phyloP scores from a whole-genome alignment of 92 coral and sea anemone genomes.

The Metridium senile region DNA sequence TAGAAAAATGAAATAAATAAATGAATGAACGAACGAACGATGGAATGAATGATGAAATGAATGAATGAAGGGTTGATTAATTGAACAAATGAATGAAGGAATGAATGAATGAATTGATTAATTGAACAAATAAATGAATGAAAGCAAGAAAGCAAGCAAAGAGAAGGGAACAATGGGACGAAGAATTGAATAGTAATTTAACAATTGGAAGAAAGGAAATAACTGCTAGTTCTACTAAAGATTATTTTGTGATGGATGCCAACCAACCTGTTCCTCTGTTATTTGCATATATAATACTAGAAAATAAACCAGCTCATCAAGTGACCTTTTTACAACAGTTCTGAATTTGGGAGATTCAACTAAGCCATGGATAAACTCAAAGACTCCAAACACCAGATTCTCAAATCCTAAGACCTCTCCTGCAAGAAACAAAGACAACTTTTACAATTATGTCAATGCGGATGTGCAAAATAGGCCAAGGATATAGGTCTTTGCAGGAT shows the following conservation, averaged over 20 bases:
- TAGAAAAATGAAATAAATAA: too few species aligned
- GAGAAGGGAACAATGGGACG: neutral
- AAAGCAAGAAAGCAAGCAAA: neutral
- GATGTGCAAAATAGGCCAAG: too few species aligned
- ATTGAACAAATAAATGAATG: neutral
- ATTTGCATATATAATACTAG: constrained; percentile 93
- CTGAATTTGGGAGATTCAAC: constrained; percentile 91
- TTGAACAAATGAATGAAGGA: neutral
- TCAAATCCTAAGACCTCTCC: constrained; percentile 98
- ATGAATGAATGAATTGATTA: neutral
- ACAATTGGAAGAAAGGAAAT: too few species aligned
- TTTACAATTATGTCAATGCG: too few species aligned
- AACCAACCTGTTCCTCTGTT: constrained; percentile 93
- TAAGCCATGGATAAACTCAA: constrained; percentile 96
- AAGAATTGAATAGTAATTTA: too few species aligned
- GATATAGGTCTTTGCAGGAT: too few species aligned
- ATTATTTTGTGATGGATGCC: neutral
- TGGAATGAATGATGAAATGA: too few species aligned
- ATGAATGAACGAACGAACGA: too few species aligned
- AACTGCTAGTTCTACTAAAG: neutral
- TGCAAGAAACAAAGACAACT: constrained; percentile 18
- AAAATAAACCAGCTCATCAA: constrained; percentile 89
- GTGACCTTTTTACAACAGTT: constrained; percentile 78
- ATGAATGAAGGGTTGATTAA: neutral
- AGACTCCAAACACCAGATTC: constrained; percentile 90